Percentiles rank a stretch among this genome's conserved stretches.
These are phyloP conservation scores for Tinea trinotella DNA, from an alignment of 2,888 invertebrate genomes.

Conservation along the genomic window DNA sequence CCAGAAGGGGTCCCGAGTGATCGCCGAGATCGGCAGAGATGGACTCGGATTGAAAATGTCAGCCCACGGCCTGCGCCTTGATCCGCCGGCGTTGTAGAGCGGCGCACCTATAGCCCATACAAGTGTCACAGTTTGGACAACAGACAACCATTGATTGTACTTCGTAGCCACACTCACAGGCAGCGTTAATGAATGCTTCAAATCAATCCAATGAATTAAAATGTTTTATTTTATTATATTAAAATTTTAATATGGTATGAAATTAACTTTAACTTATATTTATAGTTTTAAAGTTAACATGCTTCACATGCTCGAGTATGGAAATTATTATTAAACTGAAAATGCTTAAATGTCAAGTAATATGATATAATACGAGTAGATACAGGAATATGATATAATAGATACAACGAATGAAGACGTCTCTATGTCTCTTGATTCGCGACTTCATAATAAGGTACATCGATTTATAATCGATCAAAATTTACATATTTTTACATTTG, in stretches of 20 bases:
- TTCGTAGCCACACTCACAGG: constrained; percentile 8
- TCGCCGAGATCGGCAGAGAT: constrained; percentile 82
- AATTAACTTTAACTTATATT: neutral
- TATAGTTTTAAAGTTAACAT: constrained; percentile 16
- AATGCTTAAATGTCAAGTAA: neutral
- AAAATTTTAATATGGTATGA: neutral
- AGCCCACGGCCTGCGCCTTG: constrained; percentile 71
- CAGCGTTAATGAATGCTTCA: neutral
- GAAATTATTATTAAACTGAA: constrained; percentile 23
- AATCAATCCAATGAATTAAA: neutral
- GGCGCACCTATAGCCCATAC: constrained; percentile 73
- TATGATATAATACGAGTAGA: neutral
- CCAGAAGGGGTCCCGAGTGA: constrained; percentile 93
- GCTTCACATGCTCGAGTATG: constrained; percentile 17
- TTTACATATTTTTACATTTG: no score
- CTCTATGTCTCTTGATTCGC: constrained; percentile 37
- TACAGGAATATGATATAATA: constrained; percentile 23
- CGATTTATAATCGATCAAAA: neutral
- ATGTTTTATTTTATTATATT: neutral
- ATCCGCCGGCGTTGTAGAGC: constrained; percentile 78
- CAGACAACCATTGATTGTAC: constrained; percentile 37
- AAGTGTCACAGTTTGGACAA: constrained; percentile 31
- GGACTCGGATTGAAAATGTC: constrained; percentile 87
- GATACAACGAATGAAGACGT: constrained; percentile 48
- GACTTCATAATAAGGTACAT: neutral